Base-by-base conservation (phyloP, 2,113 vertebrate genomes). In the Lutjanus erythropterus region DNA sequence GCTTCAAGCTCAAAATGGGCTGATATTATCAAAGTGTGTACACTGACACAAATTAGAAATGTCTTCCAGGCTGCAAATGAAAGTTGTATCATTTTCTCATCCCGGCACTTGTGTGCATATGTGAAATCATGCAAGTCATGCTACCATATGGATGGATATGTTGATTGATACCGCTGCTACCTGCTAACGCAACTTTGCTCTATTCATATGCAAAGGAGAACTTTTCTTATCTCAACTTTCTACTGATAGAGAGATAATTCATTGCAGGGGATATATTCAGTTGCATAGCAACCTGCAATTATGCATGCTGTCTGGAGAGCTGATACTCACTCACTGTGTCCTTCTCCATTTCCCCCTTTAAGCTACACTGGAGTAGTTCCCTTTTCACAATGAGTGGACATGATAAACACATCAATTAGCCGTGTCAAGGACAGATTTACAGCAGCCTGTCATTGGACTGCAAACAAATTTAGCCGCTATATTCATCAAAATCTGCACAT, bases 281-380 rank as follows among this genome's bases (percentile, higher is more conserved):
- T 95, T 86, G 91, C 94, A 88, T 93, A 92, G 93, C 94, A 94
- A 94, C 94, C 86, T 75, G 88, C 84, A 93, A 94, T 94, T 94
- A 93, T 67, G 70, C 72, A 87, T 83, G 87, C 75, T 79, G 89
- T 89, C 83, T 84, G 74, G 87, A 88, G 77, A 90, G 83, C 62
- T 31, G 66, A 90, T 76, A 53, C 66, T 78, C 68, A 83, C 80
- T 86, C 66, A 67, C 66, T 66, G 78, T 81, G 79, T 89, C 86
- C 76, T 70, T 73, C 75, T 85, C 56, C 75, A 60, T 71, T 64
- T 77, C 74, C 71, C 76, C 76, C 44, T 65, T 66, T 31, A 71
- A 84, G 81, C 75, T 77, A 79, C 55, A 80, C 80, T 25, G 47
- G 31, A 71, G 69, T 58, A 70, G 56, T 37, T 65, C 53, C 11